Conservation (phyloP, 1,140 invertebrate genomes). For the Trissolcus basalis region DNA sequence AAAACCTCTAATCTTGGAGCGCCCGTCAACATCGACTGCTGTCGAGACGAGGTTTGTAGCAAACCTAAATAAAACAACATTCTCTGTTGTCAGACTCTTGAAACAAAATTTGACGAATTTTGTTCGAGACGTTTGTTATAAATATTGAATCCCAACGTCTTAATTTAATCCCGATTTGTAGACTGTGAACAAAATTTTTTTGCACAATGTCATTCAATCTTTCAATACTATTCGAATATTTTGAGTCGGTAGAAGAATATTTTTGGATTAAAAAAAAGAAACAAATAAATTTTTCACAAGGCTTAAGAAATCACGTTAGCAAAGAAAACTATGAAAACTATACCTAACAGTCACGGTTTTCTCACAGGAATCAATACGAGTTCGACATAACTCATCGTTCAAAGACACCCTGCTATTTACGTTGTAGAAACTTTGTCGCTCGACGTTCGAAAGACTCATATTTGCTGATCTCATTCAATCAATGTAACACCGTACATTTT, state of each 20-base stretch:
- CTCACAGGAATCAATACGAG: slow-evolving; percentile 58
- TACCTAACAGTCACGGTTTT: slow-evolving; percentile 52
- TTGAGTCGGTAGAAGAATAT: too few relatives aligned
- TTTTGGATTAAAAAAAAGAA: slow-evolving; percentile 9
- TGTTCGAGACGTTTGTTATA: neutral
- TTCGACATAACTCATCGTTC: slow-evolving; percentile 55
- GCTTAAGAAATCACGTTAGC: slow-evolving; percentile 50
- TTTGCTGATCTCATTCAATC: slow-evolving; percentile 21
- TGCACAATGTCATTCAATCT: neutral
- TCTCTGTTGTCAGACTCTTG: slow-evolving; percentile 5
- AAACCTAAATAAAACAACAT: slow-evolving; percentile 26
- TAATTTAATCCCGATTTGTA: too few relatives aligned
- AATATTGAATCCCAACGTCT: neutral
- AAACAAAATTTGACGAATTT: slow-evolving; percentile 18
- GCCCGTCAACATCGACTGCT: slow-evolving; percentile 6
- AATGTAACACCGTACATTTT: slow-evolving; percentile 4
- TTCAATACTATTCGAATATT: neutral
- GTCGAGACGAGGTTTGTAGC: slow-evolving; percentile 9
- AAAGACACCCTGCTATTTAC: slow-evolving; percentile 46
- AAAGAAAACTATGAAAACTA: slow-evolving; percentile 31
- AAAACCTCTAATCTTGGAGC: slow-evolving; percentile 38
- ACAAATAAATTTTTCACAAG: slow-evolving; percentile 16
- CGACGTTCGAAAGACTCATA: slow-evolving; percentile 11
- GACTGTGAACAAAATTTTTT: too few relatives aligned
- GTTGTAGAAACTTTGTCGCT: slow-evolving; percentile 40